Evolutionary conservation across 2,888 invertebrate genomes (phyloP).

Genomic region (Terebella lapidaria): DNA sequence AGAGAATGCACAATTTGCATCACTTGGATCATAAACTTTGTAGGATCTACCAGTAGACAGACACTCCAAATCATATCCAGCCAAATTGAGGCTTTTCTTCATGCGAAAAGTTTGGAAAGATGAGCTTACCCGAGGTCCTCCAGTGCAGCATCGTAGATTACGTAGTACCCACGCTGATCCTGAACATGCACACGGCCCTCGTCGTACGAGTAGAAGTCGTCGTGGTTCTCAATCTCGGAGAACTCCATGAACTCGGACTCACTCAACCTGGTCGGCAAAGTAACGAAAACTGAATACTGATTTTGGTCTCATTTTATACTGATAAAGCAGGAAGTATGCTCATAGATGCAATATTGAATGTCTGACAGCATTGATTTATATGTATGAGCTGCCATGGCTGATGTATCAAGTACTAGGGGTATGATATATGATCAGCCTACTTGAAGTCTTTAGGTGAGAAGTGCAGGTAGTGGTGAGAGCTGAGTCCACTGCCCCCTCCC

Average conservation of each 20-base stretch:
- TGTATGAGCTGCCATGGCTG: no score
- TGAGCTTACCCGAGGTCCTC: slow-evolving; percentile 37
- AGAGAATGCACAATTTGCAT: no score
- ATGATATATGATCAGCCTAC: no score
- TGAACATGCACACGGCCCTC: slow-evolving; percentile 50
- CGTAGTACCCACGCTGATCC: slow-evolving; percentile 42
- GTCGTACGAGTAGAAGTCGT: slow-evolving; percentile 51
- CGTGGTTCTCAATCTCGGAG: slow-evolving; percentile 51
- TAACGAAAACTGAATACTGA: no score
- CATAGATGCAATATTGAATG: neutral
- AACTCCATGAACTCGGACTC: slow-evolving; percentile 52
- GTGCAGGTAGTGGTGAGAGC: slow-evolving; percentile 49
- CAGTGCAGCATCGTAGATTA: slow-evolving; percentile 48
- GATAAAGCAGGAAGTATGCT: no score
- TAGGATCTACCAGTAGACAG: neutral
- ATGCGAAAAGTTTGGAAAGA: neutral
- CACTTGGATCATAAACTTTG: neutral
- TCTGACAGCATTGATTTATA: no score
- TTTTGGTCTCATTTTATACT: no score
- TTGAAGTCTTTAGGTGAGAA: slow-evolving; percentile 51
- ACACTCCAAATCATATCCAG: neutral
- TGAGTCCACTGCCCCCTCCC: slow-evolving; percentile 48
- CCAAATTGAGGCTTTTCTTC: neutral
- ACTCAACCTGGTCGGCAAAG: slow-evolving; percentile 34
- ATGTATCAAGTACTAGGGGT: no score